A percentile compares a stretch with the other conserved stretches of the same genome.
These are phyloP conservation scores for Caranx ignobilis DNA, from an alignment of 2,113 vertebrate species.

Conservation along the genomic window DNA sequence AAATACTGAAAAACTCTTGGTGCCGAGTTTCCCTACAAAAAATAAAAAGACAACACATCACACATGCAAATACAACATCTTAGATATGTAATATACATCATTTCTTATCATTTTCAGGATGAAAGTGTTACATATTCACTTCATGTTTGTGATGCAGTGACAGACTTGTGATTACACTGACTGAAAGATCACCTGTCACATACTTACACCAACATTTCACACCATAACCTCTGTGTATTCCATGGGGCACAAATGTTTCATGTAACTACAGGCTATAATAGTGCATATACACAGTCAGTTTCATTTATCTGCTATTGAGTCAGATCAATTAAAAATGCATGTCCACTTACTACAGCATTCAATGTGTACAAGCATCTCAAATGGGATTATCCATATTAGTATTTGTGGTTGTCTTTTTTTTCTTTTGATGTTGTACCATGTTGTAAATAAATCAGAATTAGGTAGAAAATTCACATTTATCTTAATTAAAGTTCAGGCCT, in stretches of 20 bases:
- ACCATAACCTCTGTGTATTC: no score
- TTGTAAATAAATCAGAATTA: background rate
- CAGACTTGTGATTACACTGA: background rate
- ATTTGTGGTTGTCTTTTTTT: background rate
- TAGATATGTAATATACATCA: background rate
- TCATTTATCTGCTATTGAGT: background rate
- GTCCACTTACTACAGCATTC: background rate
- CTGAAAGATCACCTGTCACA: background rate
- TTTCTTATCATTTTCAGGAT: background rate
- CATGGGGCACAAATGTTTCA: no score
- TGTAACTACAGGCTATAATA: background rate
- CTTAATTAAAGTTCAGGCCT: background rate
- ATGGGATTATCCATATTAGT: background rate
- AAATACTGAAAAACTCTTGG: background rate
- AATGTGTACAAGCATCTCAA: slow-evolving; percentile 18
- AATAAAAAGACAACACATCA: background rate
- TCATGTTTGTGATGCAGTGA: background rate
- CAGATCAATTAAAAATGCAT: background rate
- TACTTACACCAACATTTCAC: background rate
- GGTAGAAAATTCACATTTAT: background rate
- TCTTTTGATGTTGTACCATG: background rate
- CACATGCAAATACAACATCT: background rate
- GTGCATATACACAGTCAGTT: background rate
- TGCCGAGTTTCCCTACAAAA: background rate
- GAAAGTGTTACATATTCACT: background rate